Percentiles rank a stretch among this genome's conserved stretches.
phyloP scores from a whole-genome alignment of 1,140 invertebrate genomes.

The Hylyphantes graminicola region DNA sequence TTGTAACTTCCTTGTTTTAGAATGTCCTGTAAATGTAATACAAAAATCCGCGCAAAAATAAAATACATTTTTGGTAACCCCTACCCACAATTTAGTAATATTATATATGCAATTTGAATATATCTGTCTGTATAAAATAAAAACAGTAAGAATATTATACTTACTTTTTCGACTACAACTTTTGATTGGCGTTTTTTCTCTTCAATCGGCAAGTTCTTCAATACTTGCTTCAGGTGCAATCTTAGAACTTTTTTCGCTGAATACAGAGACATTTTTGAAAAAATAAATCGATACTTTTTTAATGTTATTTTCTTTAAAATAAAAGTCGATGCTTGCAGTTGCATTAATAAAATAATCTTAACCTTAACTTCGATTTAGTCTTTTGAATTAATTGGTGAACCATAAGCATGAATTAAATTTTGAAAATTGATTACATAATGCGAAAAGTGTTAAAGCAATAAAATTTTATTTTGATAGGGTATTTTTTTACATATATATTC shows the following conservation, averaged over 20 bases:
- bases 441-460: neutral
- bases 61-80: too few species aligned
- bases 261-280: slow-evolving; percentile 9
- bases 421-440: neutral
- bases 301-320: neutral
- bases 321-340: too few species aligned
- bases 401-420: neutral
- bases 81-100: too few species aligned
- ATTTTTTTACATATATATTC: too few species aligned
- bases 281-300: neutral
- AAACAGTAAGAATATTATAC: too few species aligned
- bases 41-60: too few species aligned
- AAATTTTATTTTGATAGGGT: too few species aligned
- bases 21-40: too few species aligned
- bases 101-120: too few species aligned
- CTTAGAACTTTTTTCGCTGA: slow-evolving; percentile 38
- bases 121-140: too few species aligned
- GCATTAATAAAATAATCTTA: neutral
- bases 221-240: slow-evolving; percentile 9
- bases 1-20: too few species aligned
- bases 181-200: slow-evolving; percentile 21
- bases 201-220: slow-evolving; percentile 45
- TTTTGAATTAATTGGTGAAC: neutral
- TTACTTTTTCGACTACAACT: slow-evolving; percentile 25
- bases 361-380: neutral